phyloP scores from a whole-genome alignment of 2,888 invertebrate species.

The Trichogramma dendrolimi region DNA sequence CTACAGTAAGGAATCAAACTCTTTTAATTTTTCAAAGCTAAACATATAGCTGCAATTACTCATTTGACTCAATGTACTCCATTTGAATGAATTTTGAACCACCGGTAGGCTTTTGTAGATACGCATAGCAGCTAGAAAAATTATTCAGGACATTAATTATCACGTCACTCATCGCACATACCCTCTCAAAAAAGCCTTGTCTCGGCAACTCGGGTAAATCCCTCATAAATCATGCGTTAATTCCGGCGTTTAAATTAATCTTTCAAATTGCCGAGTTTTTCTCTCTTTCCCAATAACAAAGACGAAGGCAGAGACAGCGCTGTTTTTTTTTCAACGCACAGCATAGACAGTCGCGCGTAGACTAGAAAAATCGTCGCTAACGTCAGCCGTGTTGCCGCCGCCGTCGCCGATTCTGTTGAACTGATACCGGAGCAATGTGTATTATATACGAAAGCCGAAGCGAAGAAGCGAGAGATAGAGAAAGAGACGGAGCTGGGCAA shows the following conservation, averaged over 20 bases:
- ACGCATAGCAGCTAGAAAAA: background rate
- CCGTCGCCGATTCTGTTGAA: conserved; percentile 12
- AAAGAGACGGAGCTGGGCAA: background rate
- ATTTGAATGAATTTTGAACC: no score
- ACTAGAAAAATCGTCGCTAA: conserved; percentile 10
- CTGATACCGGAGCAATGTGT: background rate
- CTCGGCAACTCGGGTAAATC: conserved; percentile 11
- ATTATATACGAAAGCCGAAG: background rate
- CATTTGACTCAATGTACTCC: no score
- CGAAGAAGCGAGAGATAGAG: background rate
- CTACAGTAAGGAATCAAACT: no score
- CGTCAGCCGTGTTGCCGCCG: background rate
- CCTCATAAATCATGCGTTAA: conserved; percentile 28
- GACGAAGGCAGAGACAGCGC: background rate
- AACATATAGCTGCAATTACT: no score
- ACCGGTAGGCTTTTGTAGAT: no score
- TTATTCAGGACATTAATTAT: conserved; percentile 22
- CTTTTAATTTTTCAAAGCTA: no score
- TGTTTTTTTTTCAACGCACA: background rate
- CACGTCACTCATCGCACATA: background rate
- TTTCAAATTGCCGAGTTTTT: conserved; percentile 17
- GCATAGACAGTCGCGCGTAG: background rate
- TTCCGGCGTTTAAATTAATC: conserved; percentile 31
- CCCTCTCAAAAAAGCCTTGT: background rate
- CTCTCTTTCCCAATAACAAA: conserved; percentile 25